Base-by-base conservation (phyloP, 53 echinoderm and acorn worm species). In the Astropecten irregularis region DNA sequence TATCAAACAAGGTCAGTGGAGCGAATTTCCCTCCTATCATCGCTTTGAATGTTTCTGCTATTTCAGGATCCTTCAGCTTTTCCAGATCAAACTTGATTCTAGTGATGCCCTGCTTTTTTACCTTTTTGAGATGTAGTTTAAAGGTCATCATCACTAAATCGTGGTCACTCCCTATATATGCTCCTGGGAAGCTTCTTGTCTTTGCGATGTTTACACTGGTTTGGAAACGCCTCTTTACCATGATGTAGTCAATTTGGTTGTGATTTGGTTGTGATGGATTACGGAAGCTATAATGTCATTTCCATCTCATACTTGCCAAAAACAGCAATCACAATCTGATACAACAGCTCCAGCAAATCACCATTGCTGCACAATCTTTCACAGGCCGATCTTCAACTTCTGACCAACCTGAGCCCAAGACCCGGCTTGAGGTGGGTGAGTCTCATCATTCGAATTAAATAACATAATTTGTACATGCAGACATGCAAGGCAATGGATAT, bases 201-300 rank as follows among this genome's bases (percentile, higher is more conserved):
- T 28, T 65, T 9, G 72, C 70, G 3, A 70, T 52, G 27, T 84
- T 84, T 15, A 79, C 50, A 15, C 90, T 49, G 7, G 85, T 69
- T 22, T 34, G 69, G 49, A 85, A 90, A 15, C 85, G 50, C 25
- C 50, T 61, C 27, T 73, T 58, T 1, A 73, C 65, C 83, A 88
- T 39, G 83, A 88, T 88, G 66, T 88, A 88, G 38, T 88, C 89
- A 6, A 88, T 88, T 30, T 88, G 89, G 73, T 63, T 70, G 55
- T 83, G 65, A n/a, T n/a, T n/a, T n/a, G n/a, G n/a, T n/a, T n/a
- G n/a, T n/a, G n/a, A n/a, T n/a, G n/a, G n/a, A n/a, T n/a, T n/a
- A n/a, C n/a, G n/a, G n/a, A n/a, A n/a, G n/a, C n/a, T n/a, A n/a
- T n/a, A n/a, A n/a, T n/a, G n/a, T n/a, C n/a, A n/a, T n/a, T n/a